Evolutionary conservation across 2,797 vertebrate species (phyloP).

Genomic region (Acanthornis magna): DNA sequence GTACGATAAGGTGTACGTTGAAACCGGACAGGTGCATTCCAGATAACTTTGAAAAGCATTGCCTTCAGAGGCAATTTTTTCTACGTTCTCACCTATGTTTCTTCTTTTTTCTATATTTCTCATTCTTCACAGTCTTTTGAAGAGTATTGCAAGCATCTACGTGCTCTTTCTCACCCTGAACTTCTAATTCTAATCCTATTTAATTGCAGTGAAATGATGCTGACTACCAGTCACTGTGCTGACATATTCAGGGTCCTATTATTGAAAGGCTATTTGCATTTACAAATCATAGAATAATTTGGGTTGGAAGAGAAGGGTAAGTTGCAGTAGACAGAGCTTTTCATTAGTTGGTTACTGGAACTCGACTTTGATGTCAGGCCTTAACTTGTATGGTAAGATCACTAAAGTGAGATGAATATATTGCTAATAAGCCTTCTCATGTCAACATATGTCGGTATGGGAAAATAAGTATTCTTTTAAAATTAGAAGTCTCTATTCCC

Average conservation of each 20-base stretch:
- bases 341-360: neutral
- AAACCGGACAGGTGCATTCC: neutral
- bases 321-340: neutral
- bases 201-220: neutral
- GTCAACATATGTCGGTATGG: neutral
- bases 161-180: neutral
- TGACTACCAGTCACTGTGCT: neutral
- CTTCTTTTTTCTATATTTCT: neutral
- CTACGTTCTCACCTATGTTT: neutral
- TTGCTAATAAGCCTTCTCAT: neutral
- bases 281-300: neutral
- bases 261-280: neutral
- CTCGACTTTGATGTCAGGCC: neutral
- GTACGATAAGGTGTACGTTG: neutral
- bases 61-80: neutral
- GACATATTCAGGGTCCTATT: neutral
- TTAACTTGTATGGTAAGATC: neutral
- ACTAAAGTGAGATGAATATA: neutral
- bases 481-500: neutral
- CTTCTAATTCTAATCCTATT: neutral
- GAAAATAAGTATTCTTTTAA: neutral
- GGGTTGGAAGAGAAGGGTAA: neutral
- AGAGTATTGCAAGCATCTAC: neutral
- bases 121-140: neutral
- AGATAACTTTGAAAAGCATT: neutral